Evolutionary conservation across 1,140 invertebrate genomes (phyloP), one percentile per base, ranked within the genome.

Genomic region (Trachelipus rathkii): DNA sequence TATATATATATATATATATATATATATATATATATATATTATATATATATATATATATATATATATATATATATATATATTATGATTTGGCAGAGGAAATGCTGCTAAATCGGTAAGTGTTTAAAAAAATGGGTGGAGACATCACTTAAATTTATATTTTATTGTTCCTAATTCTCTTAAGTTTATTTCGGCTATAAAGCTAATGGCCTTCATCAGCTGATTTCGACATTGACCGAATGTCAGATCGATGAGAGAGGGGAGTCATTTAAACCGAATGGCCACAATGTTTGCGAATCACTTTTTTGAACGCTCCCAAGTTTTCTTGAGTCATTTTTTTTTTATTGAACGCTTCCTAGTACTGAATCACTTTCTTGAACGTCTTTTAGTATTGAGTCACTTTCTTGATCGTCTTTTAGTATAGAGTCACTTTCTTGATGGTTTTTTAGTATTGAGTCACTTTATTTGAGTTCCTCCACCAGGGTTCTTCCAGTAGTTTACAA

Each of bases 1-100:
- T 60, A 60, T 60, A 60, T 60, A 60, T 60, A 60, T 60, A 33
- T 19, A 19, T 19, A 60, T 60, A 60, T 60, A 60, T 60, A 60
- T 60, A 60, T 60, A 60, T 60, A 60, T 60, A 60, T 60, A 60
- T 60, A 60, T 60, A 60, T 60, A 60, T 60, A 60, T 15, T 60
- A 60, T 60, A 60, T 60, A 60, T 60, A 60, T 60, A 60, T 60
- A 60, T 60, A 60, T 60, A 60, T 60, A 60, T 60, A 60, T 60
- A 60, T 60, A 60, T 60, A 60, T 60, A 60, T 60, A 60, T 60
- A 60, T 60, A 60, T 60, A 60, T 60, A 60, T 60, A 60, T 60
- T 60, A 60, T 2, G 8, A 19, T 15, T 13, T 15, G 50, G 19
- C 11, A 60, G 8, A 60, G 50, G 19, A 19, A 60, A 33, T 33